Base-by-base conservation (phyloP, 2,113 vertebrate species). In the Neotragus pygmaeus region DNA sequence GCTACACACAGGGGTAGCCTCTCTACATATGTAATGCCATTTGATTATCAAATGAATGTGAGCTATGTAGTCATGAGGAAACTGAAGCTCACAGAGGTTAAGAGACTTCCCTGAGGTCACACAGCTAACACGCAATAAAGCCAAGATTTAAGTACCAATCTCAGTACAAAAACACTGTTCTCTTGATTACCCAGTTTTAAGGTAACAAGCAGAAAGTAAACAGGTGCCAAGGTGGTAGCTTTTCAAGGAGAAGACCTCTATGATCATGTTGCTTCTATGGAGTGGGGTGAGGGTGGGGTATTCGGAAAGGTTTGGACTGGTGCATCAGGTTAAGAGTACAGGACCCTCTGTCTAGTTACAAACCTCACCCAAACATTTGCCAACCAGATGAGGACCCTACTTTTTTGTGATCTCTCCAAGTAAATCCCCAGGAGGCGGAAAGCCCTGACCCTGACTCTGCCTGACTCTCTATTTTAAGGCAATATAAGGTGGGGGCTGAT, bases 101-200 rank as follows among this genome's bases (percentile, higher is more conserved):
- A 64, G 51, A 90, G 45, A 82, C 33, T 53, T 84, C 10, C 36
- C 28, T 11, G 58, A 70, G 27, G 60, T 80, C 47, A 91, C 12
- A 11, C 36, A 77, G 27, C 27, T 62, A 57, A 73, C 36, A 88
- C 9, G n/a, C 28, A 92, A 33, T 82, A 86, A 92, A 91, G 64
- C 36, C 58, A 82, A 93, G 66, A n/a, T 60, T 70, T 55, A 88
- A 80, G 49, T 45, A 39, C 39, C 28, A 25, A 0, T 90, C 84
- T 92, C 47, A 88, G 47, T 10, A 66, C 9, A 81, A 53, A 96
- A 53, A 6, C 58, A 43, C 3, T 23, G 4, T 33, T 84, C 49
- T 33, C 66, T 57, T 60, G 60, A 30, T 75, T 25, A n/a, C 33
- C 10, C 70, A 17, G 47, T 49, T 49, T 49, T 23, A 64, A 81